Evolutionary conservation across 2,113 vertebrate genomes (phyloP), one percentile per base, ranked within the genome.

Genomic region (Oreocharis arfaki): DNA sequence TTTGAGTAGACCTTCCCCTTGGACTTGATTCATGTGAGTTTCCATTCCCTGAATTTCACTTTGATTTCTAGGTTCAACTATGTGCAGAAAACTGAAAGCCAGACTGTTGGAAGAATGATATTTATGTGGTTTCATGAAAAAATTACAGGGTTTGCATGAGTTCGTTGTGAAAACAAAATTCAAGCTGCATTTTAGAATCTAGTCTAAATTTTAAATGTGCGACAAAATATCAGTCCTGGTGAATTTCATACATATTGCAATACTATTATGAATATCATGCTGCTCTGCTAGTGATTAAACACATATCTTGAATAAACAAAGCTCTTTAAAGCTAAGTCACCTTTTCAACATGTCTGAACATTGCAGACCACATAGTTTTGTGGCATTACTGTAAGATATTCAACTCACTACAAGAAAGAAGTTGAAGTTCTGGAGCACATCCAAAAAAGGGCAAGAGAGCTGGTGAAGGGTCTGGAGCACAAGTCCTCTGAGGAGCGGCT

Each of bases 31-130:
- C 77, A 87, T 73, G 17, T 75, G 23, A 82, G 28, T 96, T 96
- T 96, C 93, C 84, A 95, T 67, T 95, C 84, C 77, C 63, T 95
- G 41, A 68, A 87, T 71, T 92, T 89, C 6, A 3, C 53, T 95
- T 95, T 82, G 69, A 94, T 92, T 95, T 91, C 57, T 89, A 49
- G 9, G 10, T 85, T 91, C 70, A 92, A 68, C 49, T 95, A 87
- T 41, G 42, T 64, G 74, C 27, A 70, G 64, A 93, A 93, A 64
- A 71, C n/a, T 70, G 56, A 91, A 92, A 91, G 61, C 52, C 81
- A 94, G 33, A 89, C 52, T 64, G 21, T 53, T 87, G 46, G 28
- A 93, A 89, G 27, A 71, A 84, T 55, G 30, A 83, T 70, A 77
- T 85, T 77, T 39, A 16, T 76, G 69, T 75, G 39, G 64, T 74